Conservation (phyloP, 1,140 invertebrate genomes). For the Geopemphigus sp. region DNA sequence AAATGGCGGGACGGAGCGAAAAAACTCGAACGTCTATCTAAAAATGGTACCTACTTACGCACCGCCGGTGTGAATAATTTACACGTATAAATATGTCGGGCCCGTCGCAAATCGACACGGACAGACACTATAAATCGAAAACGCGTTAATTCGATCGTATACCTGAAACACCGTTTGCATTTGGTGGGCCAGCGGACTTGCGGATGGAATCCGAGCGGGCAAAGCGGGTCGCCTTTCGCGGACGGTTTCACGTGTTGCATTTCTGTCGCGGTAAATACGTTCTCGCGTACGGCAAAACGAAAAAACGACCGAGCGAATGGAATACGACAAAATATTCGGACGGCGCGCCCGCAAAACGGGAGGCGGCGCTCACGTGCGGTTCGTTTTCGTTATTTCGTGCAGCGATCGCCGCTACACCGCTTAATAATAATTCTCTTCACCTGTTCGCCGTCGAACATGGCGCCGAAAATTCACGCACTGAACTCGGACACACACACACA, state of each 20-base stretch:
- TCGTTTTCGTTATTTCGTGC: background rate
- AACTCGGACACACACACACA: background rate
- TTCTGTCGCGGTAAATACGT: constrained; percentile 53
- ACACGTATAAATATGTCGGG: no score
- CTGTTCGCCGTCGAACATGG: background rate
- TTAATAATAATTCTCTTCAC: background rate
- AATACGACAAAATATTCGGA: background rate
- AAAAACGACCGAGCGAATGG: background rate
- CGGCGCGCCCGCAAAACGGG: background rate
- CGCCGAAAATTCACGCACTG: constrained; percentile 2
- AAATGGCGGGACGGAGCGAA: no score
- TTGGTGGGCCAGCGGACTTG: constrained; percentile 89
- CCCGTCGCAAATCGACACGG: no score
- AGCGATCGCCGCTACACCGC: no score
- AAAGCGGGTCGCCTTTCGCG: constrained; percentile 80
- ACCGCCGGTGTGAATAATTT: no score
- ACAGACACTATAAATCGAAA: no score
- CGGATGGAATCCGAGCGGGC: constrained; percentile 89
- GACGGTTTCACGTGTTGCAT: constrained; percentile 78
- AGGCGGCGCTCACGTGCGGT: background rate
- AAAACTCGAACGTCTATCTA: no score
- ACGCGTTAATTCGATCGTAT: no score
- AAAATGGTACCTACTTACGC: no score
- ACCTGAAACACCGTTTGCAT: constrained; percentile 89
- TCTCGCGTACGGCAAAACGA: background rate